Evolutionary conservation across 2,113 vertebrate species (phyloP), one percentile per base, ranked within the genome.

Genomic region (Callipepla californica): DNA sequence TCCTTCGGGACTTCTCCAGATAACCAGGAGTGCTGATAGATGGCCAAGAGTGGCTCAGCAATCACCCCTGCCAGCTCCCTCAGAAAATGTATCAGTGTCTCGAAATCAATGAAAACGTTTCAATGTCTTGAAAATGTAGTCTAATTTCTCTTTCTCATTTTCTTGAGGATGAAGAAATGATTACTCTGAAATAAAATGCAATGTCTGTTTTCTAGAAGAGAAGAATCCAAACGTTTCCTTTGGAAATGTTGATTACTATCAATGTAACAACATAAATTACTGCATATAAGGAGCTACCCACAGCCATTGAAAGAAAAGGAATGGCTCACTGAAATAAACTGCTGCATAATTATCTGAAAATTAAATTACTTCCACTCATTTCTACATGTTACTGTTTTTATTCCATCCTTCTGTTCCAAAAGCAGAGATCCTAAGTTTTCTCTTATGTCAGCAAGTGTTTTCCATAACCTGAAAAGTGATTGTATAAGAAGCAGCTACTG

Each of bases 341-440:
- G 59, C 23, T 88, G 44, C 16, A 84, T n/a, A 91, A 87, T 96
- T 94, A 87, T 38, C 40, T 92, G 36, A 85, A 95, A 95, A 95
- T 94, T 93, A 95, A 96, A 91, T 94, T 87, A 74, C 70, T 96
- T 96, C 20, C 42, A 76, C 30, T 96, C 30, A 48, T 92, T 96
- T 94, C 83, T 93, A 58, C 26, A 65, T 86, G 45, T 91, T 72
- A 7, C n/a, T 84, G 17, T 76, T 96, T 86, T 21, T 77, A 84
- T 72, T 89, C 25, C 55, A 44, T 80, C 44, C 13, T 77, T 55
- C 11, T 80, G 58, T 93, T 63, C 40, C 23, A 55, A 47, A 89
- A 42, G 13, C 14, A 61, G 30, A 45, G n/a, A 75, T 34, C 9
- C 34, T 55, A 34, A 42, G 57, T 40, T 69, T 74, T 80, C 30